Percentiles rank a stretch among this genome's conserved stretches.
Evolutionary conservation across 2,797 vertebrate species (phyloP).

Genomic region (Hafferia zeledoni): DNA sequence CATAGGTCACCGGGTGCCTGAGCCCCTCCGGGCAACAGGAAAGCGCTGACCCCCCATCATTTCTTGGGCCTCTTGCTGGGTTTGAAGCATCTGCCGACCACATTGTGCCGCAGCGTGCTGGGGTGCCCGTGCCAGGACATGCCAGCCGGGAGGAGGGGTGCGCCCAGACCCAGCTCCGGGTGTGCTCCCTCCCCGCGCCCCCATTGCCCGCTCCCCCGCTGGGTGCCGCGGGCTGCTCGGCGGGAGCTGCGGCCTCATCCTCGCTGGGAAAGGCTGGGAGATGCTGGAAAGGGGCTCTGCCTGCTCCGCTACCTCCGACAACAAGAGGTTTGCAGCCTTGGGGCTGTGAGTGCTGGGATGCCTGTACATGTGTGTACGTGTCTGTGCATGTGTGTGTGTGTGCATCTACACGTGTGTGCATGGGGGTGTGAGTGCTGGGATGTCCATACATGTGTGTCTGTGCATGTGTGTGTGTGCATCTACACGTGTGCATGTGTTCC

Average conservation of each 20-base stretch:
- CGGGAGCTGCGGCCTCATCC: background rate
- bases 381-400: rapidly evolving
- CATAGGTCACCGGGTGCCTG: rapidly evolving
- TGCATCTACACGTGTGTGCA: too few relatives aligned
- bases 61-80: background rate
- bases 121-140: background rate
- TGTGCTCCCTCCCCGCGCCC: background rate
- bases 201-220: background rate
- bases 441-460: background rate
- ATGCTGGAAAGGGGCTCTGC: background rate
- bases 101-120: background rate
- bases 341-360: background rate
- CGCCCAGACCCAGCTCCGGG: background rate
- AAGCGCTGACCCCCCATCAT: rapidly evolving
- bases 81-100: slow-evolving; percentile 35
- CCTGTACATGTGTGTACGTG: rapidly evolving
- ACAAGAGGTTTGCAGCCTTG: background rate
- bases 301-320: rapidly evolving
- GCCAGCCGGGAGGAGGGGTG: background rate
- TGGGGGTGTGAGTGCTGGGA: background rate
- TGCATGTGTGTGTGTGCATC: rapidly evolving
- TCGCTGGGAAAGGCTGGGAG: background rate
- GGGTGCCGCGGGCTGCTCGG: background rate
- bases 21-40: background rate
- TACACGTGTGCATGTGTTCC: background rate